Evolutionary conservation across 2,888 invertebrate species (phyloP), one percentile per base, ranked within the genome.

Genomic region (Drosophila subquinaria): DNA sequence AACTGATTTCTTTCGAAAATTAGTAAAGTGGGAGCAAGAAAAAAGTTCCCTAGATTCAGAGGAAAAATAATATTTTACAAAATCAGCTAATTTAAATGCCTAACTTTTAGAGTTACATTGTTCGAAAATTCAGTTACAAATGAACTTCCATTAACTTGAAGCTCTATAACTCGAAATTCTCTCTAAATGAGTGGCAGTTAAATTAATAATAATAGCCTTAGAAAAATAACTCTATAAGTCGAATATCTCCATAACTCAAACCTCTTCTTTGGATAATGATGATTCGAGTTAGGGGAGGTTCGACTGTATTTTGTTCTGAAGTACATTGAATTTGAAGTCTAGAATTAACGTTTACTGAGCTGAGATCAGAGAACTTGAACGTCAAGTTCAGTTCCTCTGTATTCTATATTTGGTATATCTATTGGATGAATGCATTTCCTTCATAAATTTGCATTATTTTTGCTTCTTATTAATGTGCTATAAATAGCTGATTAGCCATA

Each of bases 401-500:
- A 52, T 40, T 27, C 53, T 27, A 42, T 30, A 27, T 40, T 53
- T 55, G 42, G 17, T 27, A 11, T 23, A 23, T 20, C 17, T 43
- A 15, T 40, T 23, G 6, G 27, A 30, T 33, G 30, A 17, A 9
- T 43, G 33, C 56, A 45, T 30, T 15, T 17, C 20, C 33, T 10
- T 13, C 11, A 36, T 36, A 15, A 38, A 51, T 40, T 23, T 43
- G 55, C 57, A 51, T 50, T 52, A 5, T 50, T 9, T 38, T 38
- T 43, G 17, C 8, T 33, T 38, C 50, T 68, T 55, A 73, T 64
- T 69, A 64, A 61, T 62, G 9, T n/a, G 33, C 63, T 57, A 79
- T 82, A 69, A 82, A 82, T 81, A 81, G 80, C 52, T 69, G 68
- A 67, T 66, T 69, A 52, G 33, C 57, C 13, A 38, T 65, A 51